These are phyloP conservation scores for Melanocharis versteri DNA, from an alignment of 2,113 vertebrate species.

Conservation along the genomic window DNA sequence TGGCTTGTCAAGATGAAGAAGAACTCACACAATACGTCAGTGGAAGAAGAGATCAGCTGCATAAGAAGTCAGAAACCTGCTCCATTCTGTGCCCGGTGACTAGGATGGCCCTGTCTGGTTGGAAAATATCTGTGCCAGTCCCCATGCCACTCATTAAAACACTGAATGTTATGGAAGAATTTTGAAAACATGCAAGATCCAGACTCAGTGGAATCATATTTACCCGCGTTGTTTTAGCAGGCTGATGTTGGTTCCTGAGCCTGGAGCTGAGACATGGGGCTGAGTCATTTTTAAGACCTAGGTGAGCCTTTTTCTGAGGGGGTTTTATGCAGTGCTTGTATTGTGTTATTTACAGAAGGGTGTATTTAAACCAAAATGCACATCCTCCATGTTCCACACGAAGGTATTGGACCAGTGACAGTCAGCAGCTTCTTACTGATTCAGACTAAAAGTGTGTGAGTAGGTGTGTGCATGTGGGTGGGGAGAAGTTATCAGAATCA, in stretches of 20 bases:
- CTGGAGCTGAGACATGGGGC: background rate
- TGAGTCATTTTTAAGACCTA: background rate
- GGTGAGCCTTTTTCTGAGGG: background rate
- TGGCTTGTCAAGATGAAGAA: background rate
- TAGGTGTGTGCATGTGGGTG: background rate
- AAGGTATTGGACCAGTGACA: background rate
- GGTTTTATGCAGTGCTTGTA: background rate
- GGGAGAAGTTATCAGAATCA: background rate
- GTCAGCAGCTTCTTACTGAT: background rate
- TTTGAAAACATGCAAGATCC: background rate
- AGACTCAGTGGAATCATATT: background rate
- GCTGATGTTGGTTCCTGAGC: background rate
- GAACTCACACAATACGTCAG: rapidly evolving
- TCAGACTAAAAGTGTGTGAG: background rate
- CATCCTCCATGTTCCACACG: rapidly evolving
- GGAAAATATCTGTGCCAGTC: background rate
- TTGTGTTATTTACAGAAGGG: background rate
- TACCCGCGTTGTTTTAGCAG: background rate
- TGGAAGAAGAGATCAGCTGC: background rate
- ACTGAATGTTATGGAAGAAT: background rate
- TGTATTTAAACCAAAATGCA: background rate
- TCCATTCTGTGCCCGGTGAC: rapidly evolving
- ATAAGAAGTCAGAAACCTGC: background rate
- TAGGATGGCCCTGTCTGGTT: background rate
- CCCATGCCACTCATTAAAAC: background rate